phyloP scores from a whole-genome alignment of 2,113 vertebrate species.

The Ptyas mucosa region DNA sequence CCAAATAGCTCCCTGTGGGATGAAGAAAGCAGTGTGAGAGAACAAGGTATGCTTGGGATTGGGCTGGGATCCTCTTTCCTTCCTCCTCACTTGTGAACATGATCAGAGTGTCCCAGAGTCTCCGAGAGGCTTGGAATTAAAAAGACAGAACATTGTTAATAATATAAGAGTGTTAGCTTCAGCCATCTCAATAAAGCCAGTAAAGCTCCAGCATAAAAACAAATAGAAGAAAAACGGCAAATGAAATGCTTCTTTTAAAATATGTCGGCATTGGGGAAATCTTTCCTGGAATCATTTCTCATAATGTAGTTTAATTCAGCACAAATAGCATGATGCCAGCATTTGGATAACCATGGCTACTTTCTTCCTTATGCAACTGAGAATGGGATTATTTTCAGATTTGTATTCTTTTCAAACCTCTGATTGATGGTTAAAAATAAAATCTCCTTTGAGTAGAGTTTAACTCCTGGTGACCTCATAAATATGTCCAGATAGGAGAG shows the following conservation, averaged over 20 bases:
- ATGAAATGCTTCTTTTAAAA: neutral
- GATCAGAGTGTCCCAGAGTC: neutral
- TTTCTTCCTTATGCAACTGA: neutral
- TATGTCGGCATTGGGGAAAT: neutral
- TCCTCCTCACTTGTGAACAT: neutral
- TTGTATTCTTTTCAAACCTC: neutral
- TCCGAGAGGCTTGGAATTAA: neutral
- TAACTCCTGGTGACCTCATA: neutral
- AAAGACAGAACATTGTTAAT: neutral
- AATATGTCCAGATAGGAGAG: neutral
- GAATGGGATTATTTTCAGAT: neutral
- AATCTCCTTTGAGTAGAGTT: neutral
- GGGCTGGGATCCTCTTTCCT: neutral
- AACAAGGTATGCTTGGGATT: neutral
- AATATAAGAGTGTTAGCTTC: neutral
- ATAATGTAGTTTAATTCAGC: neutral
- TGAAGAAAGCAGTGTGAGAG: neutral
- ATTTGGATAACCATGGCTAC: neutral
- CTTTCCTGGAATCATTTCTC: no score
- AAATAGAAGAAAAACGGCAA: neutral
- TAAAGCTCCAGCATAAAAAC: neutral
- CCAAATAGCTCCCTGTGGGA: neutral
- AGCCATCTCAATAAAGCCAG: neutral
- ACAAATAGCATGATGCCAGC: neutral
- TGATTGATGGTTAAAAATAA: neutral